Base-by-base conservation (phyloP, 1,140 invertebrate species). In the Mercenaria mercenaria region DNA sequence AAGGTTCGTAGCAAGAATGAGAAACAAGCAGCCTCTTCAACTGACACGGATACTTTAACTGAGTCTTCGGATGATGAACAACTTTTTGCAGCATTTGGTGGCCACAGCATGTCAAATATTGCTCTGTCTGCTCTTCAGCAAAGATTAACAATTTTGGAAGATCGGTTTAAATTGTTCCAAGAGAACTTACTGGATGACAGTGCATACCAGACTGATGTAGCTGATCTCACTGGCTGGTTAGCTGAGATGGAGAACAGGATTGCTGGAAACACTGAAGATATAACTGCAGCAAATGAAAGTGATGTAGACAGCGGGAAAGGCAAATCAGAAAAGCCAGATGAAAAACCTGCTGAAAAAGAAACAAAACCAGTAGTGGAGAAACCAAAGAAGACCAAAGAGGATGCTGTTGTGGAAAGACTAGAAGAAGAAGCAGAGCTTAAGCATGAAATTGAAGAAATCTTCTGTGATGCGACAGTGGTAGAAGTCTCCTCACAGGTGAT, bases 151-250 rank as follows among this genome's bases (percentile, higher is more conserved):
- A 69, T 39, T 1, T 61, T 92, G 3, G 92, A 93, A 69, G 91
- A 93, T 47, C 47, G 80, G 15, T 89, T 92, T 20, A 88, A 87
- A 32, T 13, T 88, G 4, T 85, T 93, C 74, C 91, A 93, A 64
- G 87, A 93, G 23, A 85, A 89, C 50, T 37, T 92, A 18, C 56
- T 91, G 82, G 88, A 88, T 87, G 90, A 92, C 37, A 92, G 86
- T 89, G 86, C 89, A 29, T 92, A 92, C 59, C 90, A 90, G 37
- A 92, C 82, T 79, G 84, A 92, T 52, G 89, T 91, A 18, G 64
- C 88, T 61, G 89, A 92, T 41, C 82, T 92, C 0, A 88, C 81
- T 56, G 32, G 69, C 0, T 91, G 89, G 92, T 77, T 92, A 13
- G 80, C 76, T 6, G 69, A 84, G 8, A 90, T 90, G 88, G 88